Evolutionary conservation across 2,113 vertebrate species (phyloP).

Genomic region (Hiodon alosoides): DNA sequence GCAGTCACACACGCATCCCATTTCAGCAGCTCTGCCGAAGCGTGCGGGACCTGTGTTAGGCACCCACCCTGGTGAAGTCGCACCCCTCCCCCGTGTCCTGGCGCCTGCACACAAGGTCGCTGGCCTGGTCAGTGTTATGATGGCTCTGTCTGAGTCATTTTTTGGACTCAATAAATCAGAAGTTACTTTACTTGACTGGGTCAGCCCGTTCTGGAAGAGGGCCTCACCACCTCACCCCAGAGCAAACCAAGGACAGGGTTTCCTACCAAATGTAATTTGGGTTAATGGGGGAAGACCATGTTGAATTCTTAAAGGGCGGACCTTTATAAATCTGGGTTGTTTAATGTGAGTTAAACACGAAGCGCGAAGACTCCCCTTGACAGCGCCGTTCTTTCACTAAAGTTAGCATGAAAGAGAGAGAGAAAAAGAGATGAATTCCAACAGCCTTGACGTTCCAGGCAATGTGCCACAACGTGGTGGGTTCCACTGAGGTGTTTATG

Average conservation of each 20-base stretch:
- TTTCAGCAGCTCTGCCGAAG: neutral
- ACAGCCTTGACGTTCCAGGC: conserved; percentile 6
- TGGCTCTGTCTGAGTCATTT: neutral
- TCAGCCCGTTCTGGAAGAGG: conserved; percentile 40
- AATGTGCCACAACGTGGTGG: conserved; percentile 12
- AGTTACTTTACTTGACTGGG: conserved; percentile 18
- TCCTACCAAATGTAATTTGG: conserved; percentile 13
- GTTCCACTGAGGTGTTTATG: conserved; percentile 19
- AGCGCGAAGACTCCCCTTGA: conserved; percentile 19
- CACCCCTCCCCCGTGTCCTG: too few species aligned
- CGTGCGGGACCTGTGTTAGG: neutral
- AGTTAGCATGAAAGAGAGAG: conserved; percentile 10
- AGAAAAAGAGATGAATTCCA: too few species aligned
- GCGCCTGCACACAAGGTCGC: too few species aligned
- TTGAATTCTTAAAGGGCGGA: conserved; percentile 35
- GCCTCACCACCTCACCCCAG: conserved; percentile 40
- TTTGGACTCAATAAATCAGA: conserved; percentile 9
- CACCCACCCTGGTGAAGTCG: neutral
- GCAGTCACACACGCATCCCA: neutral
- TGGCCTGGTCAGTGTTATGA: conserved; percentile 15
- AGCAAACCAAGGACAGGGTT: conserved; percentile 35
- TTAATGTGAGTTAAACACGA: conserved; percentile 30
- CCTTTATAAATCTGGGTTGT: conserved; percentile 35
- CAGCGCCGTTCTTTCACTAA: conserved; percentile 17
- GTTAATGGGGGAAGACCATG: conserved; percentile 33